These are phyloP conservation scores for Anastrepha ludens DNA, from an alignment of 1,140 invertebrate species.

Conservation along the genomic window DNA sequence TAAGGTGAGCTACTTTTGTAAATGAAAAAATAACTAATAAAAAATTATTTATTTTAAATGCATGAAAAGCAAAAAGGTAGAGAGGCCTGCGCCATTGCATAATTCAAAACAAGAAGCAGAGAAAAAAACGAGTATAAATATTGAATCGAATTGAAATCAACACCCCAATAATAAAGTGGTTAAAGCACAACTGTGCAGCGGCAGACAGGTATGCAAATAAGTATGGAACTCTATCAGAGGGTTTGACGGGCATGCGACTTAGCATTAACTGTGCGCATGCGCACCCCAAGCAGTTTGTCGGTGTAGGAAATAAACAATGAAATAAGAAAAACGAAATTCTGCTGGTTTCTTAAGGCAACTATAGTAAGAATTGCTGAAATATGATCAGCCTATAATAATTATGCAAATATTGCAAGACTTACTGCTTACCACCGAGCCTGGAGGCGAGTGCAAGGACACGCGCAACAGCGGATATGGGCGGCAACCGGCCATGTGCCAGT, in stretches of 20 bases:
- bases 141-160: slow-evolving; percentile 42
- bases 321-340: slow-evolving; percentile 2
- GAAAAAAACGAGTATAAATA: not conserved
- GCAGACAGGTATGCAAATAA: slow-evolving; percentile 32
- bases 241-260: not conserved
- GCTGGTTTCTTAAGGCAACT: slow-evolving; percentile 7
- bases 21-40: not conserved
- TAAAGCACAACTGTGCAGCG: not conserved
- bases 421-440: not conserved
- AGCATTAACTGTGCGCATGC: slow-evolving; percentile 7
- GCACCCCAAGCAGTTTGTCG: not conserved
- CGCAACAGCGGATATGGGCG: slow-evolving; percentile 44
- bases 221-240: not conserved
- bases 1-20: not conserved
- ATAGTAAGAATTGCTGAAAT: not conserved
- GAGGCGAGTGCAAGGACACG: slow-evolving; percentile 54
- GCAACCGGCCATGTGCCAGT: slow-evolving; percentile 18
- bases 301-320: not conserved
- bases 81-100: not conserved
- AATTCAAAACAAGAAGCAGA: not conserved
- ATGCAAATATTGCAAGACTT: slow-evolving; percentile 41
- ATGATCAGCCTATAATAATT: slow-evolving; percentile 2
- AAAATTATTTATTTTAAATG: not conserved
- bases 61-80: not conserved
- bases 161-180: slow-evolving; percentile 35